Evolutionary conservation across 2,888 invertebrate genomes (phyloP), one percentile per base, ranked within the genome.

Genomic region (Cryptocheilus praepositus): DNA sequence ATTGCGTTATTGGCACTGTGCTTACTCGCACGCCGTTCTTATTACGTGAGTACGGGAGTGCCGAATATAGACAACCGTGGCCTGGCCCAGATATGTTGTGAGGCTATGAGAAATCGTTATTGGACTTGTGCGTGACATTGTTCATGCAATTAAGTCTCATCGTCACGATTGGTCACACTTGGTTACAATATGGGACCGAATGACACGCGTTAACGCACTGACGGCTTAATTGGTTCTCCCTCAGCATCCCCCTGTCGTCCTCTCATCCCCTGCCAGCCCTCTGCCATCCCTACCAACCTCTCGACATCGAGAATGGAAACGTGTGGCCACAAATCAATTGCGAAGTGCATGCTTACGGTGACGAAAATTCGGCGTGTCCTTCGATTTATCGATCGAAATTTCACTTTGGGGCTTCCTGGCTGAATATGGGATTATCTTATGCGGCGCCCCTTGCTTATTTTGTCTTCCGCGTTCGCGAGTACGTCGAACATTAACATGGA

Each of bases 141-240:
- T 77, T 71, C 77, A 43, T 77, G 73, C 79, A 79, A 79, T 79
- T 77, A 79, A 79, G 73, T 76, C 79, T 77, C 72, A 79, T 79
- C 71, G 78, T 75, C 73, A 64, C 68, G 73, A 75, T 73, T 71
- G 79, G 77, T 75, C 74, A 76, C 79, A 79, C 79, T 79, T 77
- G 70, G 75, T 77, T 80, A 79, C 79, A 79, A 79, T 80, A 79
- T 77, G 80, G 75, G 69, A 59, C 68, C 68, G 75, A 79, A 76
- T 80, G 79, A 79, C 79, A 79, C 77, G 80, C 79, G 80, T 79
- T 79, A 80, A 79, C 80, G 79, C 79, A 79, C 79, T 80, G 77
- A 77, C 79, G 79, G 77, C 72, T 79, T 79, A 79, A 79, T 79
- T 79, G 79, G 77, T 76, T 79, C 64, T 70, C 59, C 71, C 73